Conservation (phyloP, 2,113 vertebrate species). For the Rhinogobius similis region DNA sequence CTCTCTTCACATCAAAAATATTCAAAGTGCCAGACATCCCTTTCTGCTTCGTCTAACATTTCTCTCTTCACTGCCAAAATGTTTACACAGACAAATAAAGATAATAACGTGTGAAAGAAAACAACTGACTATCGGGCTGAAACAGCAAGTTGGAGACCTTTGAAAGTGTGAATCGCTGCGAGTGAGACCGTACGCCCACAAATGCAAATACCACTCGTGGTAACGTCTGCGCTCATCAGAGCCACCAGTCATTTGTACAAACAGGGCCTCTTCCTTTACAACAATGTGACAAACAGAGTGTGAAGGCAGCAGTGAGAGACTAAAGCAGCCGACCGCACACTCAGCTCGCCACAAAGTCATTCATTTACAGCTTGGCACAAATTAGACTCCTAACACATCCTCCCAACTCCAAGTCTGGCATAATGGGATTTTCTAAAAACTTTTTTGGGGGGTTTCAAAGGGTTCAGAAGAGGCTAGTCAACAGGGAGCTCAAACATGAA, state of each 20-base stretch:
- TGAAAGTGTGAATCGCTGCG: conserved; percentile 15
- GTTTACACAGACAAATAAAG: conserved; percentile 25
- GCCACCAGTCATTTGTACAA: neutral
- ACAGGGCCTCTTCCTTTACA: conserved; percentile 27
- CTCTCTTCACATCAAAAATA: conserved; percentile 33
- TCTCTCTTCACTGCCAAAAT: conserved; percentile 19
- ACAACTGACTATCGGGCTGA: conserved; percentile 13
- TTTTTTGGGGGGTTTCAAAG: conserved; percentile 1
- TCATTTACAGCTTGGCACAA: conserved; percentile 43
- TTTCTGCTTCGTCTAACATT: conserved; percentile 13
- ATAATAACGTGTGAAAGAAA: conserved; percentile 4
- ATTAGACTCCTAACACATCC: conserved; percentile 25
- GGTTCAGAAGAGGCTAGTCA: conserved; percentile 52
- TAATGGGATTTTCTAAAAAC: conserved; percentile 53
- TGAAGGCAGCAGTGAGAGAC: conserved; percentile 12
- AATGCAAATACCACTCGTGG: neutral
- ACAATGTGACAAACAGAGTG: conserved; percentile 42
- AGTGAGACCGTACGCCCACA: conserved; percentile 28
- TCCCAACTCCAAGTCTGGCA: conserved; percentile 42
- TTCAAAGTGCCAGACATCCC: conserved; percentile 30
- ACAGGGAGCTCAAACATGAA: conserved; percentile 47
- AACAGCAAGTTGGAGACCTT: conserved; percentile 7
- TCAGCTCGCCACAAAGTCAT: conserved; percentile 42
- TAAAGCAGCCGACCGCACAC: conserved; percentile 32
- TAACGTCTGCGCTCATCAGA: conserved; percentile 6